A percentile compares a stretch with the other conserved stretches of the same genome.
Conservation (phyloP, 2,888 invertebrate species). For the Cataglyphis livida region DNA sequence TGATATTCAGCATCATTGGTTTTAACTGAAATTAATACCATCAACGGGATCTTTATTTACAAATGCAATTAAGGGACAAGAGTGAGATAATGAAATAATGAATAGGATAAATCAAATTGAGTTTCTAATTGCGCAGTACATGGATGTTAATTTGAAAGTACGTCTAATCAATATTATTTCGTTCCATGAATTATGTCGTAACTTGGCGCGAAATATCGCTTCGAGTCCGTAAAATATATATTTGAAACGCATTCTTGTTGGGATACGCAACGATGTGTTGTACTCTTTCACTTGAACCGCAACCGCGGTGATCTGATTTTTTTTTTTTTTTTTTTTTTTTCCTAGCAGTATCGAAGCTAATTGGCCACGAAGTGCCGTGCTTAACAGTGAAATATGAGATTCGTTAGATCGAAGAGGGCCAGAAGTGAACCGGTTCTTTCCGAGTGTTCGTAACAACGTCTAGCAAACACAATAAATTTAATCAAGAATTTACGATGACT, state of each 20-base stretch:
- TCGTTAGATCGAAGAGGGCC: conserved; percentile 56
- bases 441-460: conserved; percentile 22
- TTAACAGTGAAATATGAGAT: conserved; percentile 64
- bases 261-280: conserved; percentile 13
- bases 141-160: neutral
- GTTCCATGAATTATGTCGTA: neutral
- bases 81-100: neutral
- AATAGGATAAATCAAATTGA: neutral
- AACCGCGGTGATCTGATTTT: conserved; percentile 41
- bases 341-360: conserved; percentile 57
- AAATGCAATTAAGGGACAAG: neutral
- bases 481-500: neutral
- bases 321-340: neutral
- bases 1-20: neutral
- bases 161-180: neutral
- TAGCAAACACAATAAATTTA: conserved; percentile 25
- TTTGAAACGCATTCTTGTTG: conserved; percentile 30
- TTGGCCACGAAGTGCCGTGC: conserved; percentile 58
- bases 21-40: neutral
- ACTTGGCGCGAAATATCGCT: conserved; percentile 5
- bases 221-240: neutral
- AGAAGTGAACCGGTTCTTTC: conserved; percentile 54
- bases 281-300: conserved; percentile 19
- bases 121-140: neutral
- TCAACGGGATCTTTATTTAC: neutral